phyloP scores from a whole-genome alignment of 1,140 invertebrate species.

The Melipona quadrifasciata region DNA sequence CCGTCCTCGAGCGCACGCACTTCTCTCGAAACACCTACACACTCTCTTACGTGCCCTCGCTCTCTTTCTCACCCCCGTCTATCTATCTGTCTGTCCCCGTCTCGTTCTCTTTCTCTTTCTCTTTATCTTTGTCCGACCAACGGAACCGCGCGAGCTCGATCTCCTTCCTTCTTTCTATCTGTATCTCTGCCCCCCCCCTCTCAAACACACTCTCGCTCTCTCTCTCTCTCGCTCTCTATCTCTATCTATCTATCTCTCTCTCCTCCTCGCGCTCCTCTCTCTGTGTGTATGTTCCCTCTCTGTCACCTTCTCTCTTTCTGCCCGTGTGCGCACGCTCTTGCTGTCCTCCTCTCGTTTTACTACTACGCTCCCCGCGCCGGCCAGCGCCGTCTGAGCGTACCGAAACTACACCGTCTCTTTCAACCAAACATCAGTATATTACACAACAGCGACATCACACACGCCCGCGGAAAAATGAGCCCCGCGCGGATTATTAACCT shows the following conservation, averaged over 20 bases:
- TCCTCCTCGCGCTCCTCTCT: background rate
- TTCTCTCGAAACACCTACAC: constrained; percentile 63
- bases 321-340: constrained; percentile 52
- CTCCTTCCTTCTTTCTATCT: constrained; percentile 26
- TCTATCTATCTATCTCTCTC: no score
- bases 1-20: constrained; percentile 59
- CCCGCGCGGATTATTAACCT: constrained; percentile 65
- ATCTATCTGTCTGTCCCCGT: constrained; percentile 38
- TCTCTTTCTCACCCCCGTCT: constrained; percentile 45
- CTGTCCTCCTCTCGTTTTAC: constrained; percentile 58
- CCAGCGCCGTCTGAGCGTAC: constrained; percentile 61
- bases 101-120: constrained; percentile 42
- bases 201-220: no score
- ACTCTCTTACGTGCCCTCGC: constrained; percentile 59
- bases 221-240: background rate
- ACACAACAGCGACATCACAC: constrained; percentile 61
- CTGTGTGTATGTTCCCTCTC: constrained; percentile 16
- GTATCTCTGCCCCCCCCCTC: no score
- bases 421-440: constrained; percentile 57
- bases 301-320: constrained; percentile 31
- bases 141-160: constrained; percentile 19
- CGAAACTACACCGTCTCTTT: constrained; percentile 63
- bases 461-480: constrained; percentile 46
- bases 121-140: constrained; percentile 26
- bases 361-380: constrained; percentile 57